Percentiles rank a stretch among this genome's conserved stretches.
phyloP scores from a whole-genome alignment of 2,797 vertebrate species.

The Mycteria americana region DNA sequence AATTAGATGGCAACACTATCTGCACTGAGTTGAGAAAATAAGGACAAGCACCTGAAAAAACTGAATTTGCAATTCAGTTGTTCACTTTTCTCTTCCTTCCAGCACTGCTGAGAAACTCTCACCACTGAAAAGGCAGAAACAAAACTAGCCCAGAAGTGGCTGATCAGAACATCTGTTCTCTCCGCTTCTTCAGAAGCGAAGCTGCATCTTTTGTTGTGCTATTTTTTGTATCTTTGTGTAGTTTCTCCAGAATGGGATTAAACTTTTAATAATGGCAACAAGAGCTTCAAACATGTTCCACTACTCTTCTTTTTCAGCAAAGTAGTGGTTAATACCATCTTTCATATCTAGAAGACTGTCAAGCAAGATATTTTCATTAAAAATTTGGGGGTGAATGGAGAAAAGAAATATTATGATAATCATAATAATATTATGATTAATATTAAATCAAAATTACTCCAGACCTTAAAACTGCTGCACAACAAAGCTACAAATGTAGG shows the following conservation, averaged over 20 bases:
- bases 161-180: neutral
- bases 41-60: neutral
- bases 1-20: neutral
- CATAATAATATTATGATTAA: too few relatives aligned
- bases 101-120: neutral
- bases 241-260: neutral
- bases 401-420: neutral
- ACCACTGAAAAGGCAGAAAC: neutral
- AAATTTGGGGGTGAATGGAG: neutral
- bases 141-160: neutral
- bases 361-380: neutral
- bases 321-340: neutral
- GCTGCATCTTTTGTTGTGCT: neutral
- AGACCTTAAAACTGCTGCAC: neutral
- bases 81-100: neutral
- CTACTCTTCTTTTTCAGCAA: neutral
- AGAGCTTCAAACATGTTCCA: neutral
- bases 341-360: neutral
- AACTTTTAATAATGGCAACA: neutral
- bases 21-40: neutral
- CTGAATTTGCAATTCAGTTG: neutral
- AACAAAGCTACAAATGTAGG: neutral
- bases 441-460: neutral
- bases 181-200: neutral
- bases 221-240: neutral